Base-by-base conservation (phyloP, 1,140 invertebrate genomes). In the Drosophila pectinifera region DNA sequence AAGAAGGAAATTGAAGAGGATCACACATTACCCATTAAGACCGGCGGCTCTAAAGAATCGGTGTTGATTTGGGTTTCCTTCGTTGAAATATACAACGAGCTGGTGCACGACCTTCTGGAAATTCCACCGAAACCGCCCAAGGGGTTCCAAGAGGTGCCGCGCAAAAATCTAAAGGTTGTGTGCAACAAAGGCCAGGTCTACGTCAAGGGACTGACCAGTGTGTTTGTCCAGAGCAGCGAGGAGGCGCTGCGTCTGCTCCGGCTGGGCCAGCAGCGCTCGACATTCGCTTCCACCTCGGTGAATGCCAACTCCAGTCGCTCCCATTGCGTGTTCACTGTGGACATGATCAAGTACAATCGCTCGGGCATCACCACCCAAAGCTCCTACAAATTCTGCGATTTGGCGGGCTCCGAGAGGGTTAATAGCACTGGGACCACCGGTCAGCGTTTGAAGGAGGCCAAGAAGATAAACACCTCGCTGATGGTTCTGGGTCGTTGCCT, bases 51-150 rank as follows among this genome's bases (percentile, higher is more conserved):
- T 8, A 1, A 31, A 3, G 64, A 73, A 0, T 82, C 76, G 8
- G 73, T 92, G n/a, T 68, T 91, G 39, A 93, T 97, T 1, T 98
- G 97, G 97, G 94, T 98, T 1, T 97, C 96, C 1, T 98, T 98
- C 92, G 95, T 95, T 3, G 98, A 99, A 93, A 97, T 99, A 31
- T 99, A 99, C 91, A 99, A 99, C 93, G 98, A 99, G 92, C 94
- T 94, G 4, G 95, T 98, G 0, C 97, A 96, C 90, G 98, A 99
- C 93, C 92, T 99, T 7, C 89, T 99, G 5, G 93, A 28, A 43
- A 91, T 36, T 72, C 93, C 7, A 77, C 79, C 46, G 70, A 73
- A 92, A 93, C 80, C 92, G 90, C 78, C 86, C 90, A 91, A 86
- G 93, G 90, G 91, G 70, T 92, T 91, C 10, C 7, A 31, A 10